Evolutionary conservation across 2,888 invertebrate genomes (phyloP), one percentile per base, ranked within the genome.

Genomic region (Lymantria monacha): DNA sequence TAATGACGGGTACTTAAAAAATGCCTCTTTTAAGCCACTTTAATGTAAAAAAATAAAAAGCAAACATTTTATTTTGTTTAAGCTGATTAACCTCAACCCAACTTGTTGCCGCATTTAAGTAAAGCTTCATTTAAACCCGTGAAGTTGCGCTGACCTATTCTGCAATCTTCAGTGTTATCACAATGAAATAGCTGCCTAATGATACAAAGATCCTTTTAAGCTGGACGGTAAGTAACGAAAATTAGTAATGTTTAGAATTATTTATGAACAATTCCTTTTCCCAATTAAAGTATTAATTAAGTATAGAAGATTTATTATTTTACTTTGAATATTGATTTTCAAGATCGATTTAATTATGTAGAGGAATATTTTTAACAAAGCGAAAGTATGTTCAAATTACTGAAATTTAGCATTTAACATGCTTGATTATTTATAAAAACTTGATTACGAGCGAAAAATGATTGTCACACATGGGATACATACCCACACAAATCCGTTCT

Each of bases 61-160:
- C 22, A 22, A 3, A 22, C 5, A 3, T 22, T 22, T 3, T 22
- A 38, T 53, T 15, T 15, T 7, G 46, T 13, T 46, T 62, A 42
- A 49, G 13, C 46, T 42, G 47, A 42, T 49, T 44, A 50, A 48
- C 48, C 57, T 15, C 13, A 38, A 52, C 50, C 43, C 38, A 50
- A 64, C 63, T 66, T 64, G 63, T 64, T 66, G 63, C 60, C 14
- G 15, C 12, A 63, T 63, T 63, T 47, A 51, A 56, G 55, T 64
- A 57, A 66, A 57, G 37, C 42, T 45, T 46, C 42, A 38, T 31
- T 50, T 45, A 46, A 42, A 11, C 33, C 30, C 13, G 42, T 14
- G 46, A 45, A 50, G 14, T 22, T 8, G 33, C 14, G 13, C 14
- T 30, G 50, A 50, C 42, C 50, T 50, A 37, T 41, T 5, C n/a